These are phyloP conservation scores for Acromyrmex charruanus DNA, from an alignment of 1,140 invertebrate species.

Conservation along the genomic window DNA sequence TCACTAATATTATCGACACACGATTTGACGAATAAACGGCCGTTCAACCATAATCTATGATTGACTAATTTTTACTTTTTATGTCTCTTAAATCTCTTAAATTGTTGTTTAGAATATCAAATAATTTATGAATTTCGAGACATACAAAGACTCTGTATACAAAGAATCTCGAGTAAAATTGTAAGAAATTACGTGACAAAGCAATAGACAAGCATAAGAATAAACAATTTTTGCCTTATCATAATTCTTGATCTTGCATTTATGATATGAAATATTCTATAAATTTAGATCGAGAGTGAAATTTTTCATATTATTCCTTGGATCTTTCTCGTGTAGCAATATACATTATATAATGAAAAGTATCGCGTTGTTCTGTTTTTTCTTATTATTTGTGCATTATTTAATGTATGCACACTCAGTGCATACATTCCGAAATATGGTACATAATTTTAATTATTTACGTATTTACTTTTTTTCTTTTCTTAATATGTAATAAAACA, in stretches of 20 bases:
- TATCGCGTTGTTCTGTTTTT: constrained; percentile 29
- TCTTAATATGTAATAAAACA: not conserved
- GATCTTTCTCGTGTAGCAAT: constrained; percentile 8
- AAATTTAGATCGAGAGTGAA: constrained; percentile 40
- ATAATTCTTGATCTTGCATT: constrained; percentile 14
- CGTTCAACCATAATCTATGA: too few species aligned
- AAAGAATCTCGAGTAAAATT: not conserved
- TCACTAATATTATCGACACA: too few species aligned
- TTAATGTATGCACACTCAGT: not conserved
- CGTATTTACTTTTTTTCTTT: not conserved
- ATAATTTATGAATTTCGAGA: too few species aligned
- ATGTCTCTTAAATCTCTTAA: too few species aligned
- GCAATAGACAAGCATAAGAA: not conserved
- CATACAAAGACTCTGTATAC: too few species aligned
- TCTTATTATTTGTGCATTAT: constrained; percentile 46
- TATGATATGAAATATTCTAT: constrained; percentile 18
- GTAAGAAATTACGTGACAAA: constrained; percentile 22
- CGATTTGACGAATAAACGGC: too few species aligned
- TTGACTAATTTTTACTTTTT: too few species aligned
- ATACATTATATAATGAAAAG: constrained; percentile 33
- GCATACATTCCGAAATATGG: constrained; percentile 54
- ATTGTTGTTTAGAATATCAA: too few species aligned
- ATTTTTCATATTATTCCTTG: constrained; percentile 19
- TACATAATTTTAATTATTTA: constrained; percentile 32
- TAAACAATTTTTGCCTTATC: constrained; percentile 41